Percentiles rank a stretch among this genome's conserved stretches.
These are phyloP conservation scores for Petrocephalus microphthalmus DNA, from an alignment of 2,113 vertebrate species.

Conservation along the genomic window DNA sequence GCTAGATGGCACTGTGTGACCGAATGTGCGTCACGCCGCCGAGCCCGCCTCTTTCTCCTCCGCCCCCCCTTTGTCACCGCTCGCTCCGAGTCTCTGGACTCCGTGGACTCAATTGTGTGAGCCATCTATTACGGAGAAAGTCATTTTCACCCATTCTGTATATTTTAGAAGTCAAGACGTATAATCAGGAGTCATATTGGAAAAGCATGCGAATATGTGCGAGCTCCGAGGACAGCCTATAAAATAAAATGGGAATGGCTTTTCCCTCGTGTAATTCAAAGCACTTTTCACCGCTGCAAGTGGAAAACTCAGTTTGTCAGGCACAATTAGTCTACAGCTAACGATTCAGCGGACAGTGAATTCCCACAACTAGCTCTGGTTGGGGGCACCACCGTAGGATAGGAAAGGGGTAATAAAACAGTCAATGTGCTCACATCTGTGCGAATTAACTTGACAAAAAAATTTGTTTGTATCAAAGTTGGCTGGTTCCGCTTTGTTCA, in stretches of 20 bases:
- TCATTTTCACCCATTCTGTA: background rate
- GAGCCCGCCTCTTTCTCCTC: background rate
- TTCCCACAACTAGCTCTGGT: background rate
- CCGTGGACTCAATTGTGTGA: background rate
- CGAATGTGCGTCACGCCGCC: background rate
- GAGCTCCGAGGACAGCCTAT: background rate
- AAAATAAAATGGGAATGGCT: background rate
- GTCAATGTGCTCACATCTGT: background rate
- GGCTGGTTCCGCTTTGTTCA: background rate
- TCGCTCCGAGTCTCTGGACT: background rate
- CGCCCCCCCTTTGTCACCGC: background rate
- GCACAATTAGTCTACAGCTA: background rate
- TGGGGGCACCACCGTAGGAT: background rate
- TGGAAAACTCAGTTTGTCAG: conserved; percentile 2
- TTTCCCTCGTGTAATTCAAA: background rate
- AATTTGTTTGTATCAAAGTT: background rate
- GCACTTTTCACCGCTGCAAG: background rate
- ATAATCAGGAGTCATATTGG: background rate
- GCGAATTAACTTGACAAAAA: background rate
- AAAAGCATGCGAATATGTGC: conserved; percentile 7
- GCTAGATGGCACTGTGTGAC: conserved; percentile 27
- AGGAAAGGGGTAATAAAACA: background rate
- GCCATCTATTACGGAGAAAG: background rate
- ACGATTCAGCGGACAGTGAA: background rate
- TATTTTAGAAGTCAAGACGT: background rate